phyloP scores from a whole-genome alignment of 2,113 vertebrate species.

The Spermophilus dauricus region DNA sequence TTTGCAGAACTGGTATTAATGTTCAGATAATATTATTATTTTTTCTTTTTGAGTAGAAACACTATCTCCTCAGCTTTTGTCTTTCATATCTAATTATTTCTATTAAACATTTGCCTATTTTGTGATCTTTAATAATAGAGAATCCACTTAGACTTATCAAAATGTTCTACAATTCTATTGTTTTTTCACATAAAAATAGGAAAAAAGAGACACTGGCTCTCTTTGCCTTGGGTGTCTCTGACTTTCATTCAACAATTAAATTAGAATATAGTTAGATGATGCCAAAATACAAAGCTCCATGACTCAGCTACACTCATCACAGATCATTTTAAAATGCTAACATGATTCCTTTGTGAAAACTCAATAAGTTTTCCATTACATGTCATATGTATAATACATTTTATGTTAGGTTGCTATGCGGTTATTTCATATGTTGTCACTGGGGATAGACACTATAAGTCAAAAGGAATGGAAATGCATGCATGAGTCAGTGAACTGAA shows the following conservation, averaged over 20 bases:
- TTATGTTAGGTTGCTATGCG: not conserved
- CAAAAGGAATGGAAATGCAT: not conserved
- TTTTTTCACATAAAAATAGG: slow-evolving; percentile 3
- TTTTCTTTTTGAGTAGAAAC: not conserved
- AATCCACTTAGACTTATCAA: not conserved
- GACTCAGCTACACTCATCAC: not conserved
- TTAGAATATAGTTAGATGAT: not conserved
- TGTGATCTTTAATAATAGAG: not conserved
- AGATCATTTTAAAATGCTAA: not conserved
- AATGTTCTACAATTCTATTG: not conserved
- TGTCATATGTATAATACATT: not conserved
- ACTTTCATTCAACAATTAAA: not conserved
- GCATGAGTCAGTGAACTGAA: not conserved
- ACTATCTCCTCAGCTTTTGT: not conserved
- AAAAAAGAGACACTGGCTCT: not conserved
- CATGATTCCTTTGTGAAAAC: not conserved
- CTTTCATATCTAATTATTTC: not conserved
- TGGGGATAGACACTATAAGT: not conserved
- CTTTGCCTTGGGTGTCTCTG: not conserved
- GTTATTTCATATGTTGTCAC: not conserved
- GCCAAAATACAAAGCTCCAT: not conserved
- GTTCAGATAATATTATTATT: not conserved
- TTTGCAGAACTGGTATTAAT: not conserved
- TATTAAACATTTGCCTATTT: not conserved
- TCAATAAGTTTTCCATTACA: not conserved